Conservation (phyloP, 2,888 invertebrate genomes). For the Drosophila histrio region DNA sequence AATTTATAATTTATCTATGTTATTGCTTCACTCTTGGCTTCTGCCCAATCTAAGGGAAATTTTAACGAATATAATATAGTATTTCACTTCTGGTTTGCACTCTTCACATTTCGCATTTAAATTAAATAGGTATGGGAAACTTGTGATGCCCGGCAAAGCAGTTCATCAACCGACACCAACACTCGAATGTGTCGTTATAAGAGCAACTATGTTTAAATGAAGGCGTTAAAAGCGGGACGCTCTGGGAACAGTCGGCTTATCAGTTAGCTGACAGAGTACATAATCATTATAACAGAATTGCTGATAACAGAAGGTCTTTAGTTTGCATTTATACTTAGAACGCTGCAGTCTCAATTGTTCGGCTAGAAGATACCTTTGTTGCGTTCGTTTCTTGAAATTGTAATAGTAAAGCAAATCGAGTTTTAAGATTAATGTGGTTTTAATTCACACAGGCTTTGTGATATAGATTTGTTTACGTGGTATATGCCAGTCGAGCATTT, state of each 20-base stretch:
- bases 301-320: slow-evolving; percentile 59
- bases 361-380: slow-evolving; percentile 2
- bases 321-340: slow-evolving; percentile 33
- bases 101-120: slow-evolving; percentile 52
- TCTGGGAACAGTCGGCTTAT: slow-evolving; percentile 48
- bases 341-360: background rate
- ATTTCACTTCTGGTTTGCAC: slow-evolving; percentile 5
- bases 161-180: slow-evolving; percentile 53
- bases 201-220: slow-evolving; percentile 6
- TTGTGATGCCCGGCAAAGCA: slow-evolving; percentile 11
- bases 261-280: slow-evolving; percentile 50
- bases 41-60: background rate
- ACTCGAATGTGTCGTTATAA: slow-evolving; percentile 48
- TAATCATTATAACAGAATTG: slow-evolving; percentile 51
- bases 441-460: background rate
- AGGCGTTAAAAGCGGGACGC: slow-evolving; percentile 33
- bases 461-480: background rate
- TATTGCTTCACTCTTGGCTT: background rate
- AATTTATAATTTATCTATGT: background rate
- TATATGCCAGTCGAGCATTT: slow-evolving; percentile 6
- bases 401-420: background rate
- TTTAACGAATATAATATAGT: slow-evolving; percentile 3
- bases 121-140: slow-evolving; percentile 9
- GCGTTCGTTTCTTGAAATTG: background rate
- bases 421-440: background rate